Conservation (phyloP, 2,113 vertebrate species). For the Tyrannus savana region DNA sequence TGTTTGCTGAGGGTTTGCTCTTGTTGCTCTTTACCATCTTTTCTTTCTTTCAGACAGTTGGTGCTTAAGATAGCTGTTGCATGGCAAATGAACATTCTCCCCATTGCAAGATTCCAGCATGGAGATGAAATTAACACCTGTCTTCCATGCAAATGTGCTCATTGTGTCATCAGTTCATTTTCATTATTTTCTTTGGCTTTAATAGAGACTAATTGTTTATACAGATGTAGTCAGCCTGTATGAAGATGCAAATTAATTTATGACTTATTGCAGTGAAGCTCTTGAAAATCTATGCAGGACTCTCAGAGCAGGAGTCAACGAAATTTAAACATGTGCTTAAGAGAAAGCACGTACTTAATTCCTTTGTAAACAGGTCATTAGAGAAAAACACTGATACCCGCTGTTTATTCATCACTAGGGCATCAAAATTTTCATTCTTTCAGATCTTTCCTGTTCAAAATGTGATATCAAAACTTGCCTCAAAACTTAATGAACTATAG, state of each 20-base stretch:
- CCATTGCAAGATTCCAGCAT: background rate
- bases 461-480: background rate
- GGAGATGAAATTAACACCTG: background rate
- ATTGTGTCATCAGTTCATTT: background rate
- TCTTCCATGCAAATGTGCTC: background rate
- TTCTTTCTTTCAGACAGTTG: background rate
- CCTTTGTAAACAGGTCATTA: background rate
- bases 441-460: background rate
- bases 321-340: background rate
- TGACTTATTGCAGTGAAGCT: background rate
- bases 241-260: background rate
- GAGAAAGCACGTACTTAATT: background rate
- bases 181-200: background rate
- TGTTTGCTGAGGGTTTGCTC: rapidly evolving
- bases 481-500: background rate
- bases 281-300: background rate
- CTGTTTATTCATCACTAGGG: background rate
- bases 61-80: background rate
- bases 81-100: background rate
- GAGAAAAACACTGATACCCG: background rate
- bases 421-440: background rate
- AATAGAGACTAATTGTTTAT: background rate
- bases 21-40: background rate
- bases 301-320: background rate
- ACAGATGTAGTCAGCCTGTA: background rate